phyloP scores from a whole-genome alignment of 1,140 invertebrate species.

The Brachionus rubens region DNA sequence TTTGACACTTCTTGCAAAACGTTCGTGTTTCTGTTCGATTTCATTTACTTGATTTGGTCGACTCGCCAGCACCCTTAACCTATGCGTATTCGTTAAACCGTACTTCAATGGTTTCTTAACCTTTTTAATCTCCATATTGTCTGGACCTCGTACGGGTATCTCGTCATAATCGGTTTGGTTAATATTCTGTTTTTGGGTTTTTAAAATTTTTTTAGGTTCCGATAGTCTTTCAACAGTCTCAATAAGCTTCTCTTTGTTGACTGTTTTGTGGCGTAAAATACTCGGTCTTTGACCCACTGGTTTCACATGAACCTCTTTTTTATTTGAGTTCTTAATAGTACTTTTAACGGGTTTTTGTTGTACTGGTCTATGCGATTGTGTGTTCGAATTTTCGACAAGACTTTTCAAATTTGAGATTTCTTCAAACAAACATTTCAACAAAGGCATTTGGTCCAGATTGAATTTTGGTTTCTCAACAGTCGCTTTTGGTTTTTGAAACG shows the following conservation, averaged over 20 bases:
- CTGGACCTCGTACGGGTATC: conserved; percentile 4
- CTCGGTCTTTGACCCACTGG: background rate
- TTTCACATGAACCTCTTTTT: background rate
- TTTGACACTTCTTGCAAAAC: background rate
- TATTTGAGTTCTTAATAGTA: background rate
- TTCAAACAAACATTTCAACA: conserved; percentile 40
- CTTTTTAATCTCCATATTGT: conserved; percentile 14
- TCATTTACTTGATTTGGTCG: background rate
- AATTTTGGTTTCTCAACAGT: background rate
- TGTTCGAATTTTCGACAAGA: background rate
- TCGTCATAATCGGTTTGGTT: background rate
- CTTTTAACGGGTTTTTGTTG: background rate
- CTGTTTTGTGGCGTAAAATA: background rate
- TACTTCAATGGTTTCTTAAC: conserved; percentile 2
- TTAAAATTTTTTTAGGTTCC: background rate
- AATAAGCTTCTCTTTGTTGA: background rate
- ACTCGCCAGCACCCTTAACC: conserved; percentile 4
- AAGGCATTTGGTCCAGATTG: conserved; percentile 37
- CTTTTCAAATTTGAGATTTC: conserved; percentile 30
- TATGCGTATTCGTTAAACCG: conserved; percentile 31
- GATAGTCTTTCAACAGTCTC: conserved; percentile 26
- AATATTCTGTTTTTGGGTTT: background rate
- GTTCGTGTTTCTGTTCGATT: background rate
- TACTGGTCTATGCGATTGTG: too few relatives aligned
- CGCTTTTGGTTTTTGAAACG: background rate